Conservation (phyloP, 2,797 vertebrate species). For the Caiman crocodilus region DNA sequence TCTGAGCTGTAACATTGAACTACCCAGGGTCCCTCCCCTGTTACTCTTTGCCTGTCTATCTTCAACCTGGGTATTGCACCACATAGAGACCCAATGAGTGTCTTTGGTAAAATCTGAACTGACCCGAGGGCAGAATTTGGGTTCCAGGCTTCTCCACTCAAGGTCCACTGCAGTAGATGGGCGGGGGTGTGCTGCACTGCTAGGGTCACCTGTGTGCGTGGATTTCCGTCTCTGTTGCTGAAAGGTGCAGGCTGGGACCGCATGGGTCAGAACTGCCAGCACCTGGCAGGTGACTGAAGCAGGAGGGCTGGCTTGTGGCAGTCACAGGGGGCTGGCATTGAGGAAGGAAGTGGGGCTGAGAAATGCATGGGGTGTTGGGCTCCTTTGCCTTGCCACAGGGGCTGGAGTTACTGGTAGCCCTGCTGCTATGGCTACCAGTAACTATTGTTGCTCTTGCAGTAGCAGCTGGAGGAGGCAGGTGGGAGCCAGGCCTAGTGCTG, state of each 20-base stretch:
- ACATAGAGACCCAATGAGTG: background rate
- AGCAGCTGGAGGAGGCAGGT: background rate
- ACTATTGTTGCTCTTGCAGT: background rate
- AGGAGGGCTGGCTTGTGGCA: background rate
- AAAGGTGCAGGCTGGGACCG: background rate
- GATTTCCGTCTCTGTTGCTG: background rate
- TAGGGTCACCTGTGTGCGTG: background rate
- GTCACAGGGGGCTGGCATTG: background rate
- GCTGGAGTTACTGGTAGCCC: too few relatives aligned
- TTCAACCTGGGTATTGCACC: too few relatives aligned
- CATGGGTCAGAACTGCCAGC: background rate
- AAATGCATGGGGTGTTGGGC: background rate
- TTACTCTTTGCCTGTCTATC: background rate
- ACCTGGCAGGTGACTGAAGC: background rate
- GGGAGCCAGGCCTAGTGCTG: background rate
- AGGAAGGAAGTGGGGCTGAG: background rate
- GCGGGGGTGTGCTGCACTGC: background rate
- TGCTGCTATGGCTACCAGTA: background rate
- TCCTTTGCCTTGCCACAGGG: background rate
- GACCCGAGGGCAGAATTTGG: background rate
- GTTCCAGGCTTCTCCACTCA: background rate
- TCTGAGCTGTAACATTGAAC: background rate
- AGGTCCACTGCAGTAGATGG: background rate
- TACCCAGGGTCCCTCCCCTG: background rate
- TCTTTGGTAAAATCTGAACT: background rate